A percentile compares a stretch with the other conserved stretches of the same genome.
Conservation (phyloP, 2,888 invertebrate species). For the Ormyrus rosae region DNA sequence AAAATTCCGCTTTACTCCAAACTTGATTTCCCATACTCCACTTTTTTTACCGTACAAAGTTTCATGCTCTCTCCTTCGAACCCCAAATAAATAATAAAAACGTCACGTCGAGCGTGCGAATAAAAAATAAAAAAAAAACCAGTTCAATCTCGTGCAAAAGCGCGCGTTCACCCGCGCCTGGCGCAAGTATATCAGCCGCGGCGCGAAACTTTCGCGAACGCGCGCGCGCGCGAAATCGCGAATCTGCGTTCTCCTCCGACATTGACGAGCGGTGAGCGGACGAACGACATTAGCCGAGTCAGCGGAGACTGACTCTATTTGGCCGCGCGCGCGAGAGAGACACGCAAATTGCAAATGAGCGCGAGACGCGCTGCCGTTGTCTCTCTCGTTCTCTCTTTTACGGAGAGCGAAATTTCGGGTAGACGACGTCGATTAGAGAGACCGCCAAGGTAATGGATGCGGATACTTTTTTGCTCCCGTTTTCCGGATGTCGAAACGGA, state of each 20-base stretch:
- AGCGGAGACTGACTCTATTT: neutral
- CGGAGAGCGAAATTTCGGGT: conserved; percentile 12
- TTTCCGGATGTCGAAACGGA: neutral
- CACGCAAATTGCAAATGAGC: conserved; percentile 36
- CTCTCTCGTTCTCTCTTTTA: neutral
- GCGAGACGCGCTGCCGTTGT: neutral
- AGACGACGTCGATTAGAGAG: neutral
- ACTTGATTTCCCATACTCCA: conserved; percentile 23
- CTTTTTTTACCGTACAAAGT: neutral
- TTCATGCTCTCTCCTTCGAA: neutral
- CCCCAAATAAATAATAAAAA: neutral
- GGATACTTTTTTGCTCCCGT: neutral
- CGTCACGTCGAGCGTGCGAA: neutral
- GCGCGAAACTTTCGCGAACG: conserved; percentile 17
- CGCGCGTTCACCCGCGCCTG: neutral
- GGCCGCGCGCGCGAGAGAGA: neutral
- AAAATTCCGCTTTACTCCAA: conserved; percentile 20
- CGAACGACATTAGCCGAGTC: neutral
- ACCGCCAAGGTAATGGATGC: neutral
- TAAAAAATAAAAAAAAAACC: conserved; percentile 17
- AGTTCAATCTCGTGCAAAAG: conserved; percentile 29
- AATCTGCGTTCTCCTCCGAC: conserved; percentile 6
- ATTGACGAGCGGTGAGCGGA: conserved; percentile 29
- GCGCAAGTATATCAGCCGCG: neutral
- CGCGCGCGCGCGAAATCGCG: conserved; percentile 31